Percentiles rank a stretch among this genome's conserved stretches.
These are phyloP conservation scores for Phymanthus crucifer DNA, from an alignment of 92 coral and sea anemone genomes.

Conservation along the genomic window DNA sequence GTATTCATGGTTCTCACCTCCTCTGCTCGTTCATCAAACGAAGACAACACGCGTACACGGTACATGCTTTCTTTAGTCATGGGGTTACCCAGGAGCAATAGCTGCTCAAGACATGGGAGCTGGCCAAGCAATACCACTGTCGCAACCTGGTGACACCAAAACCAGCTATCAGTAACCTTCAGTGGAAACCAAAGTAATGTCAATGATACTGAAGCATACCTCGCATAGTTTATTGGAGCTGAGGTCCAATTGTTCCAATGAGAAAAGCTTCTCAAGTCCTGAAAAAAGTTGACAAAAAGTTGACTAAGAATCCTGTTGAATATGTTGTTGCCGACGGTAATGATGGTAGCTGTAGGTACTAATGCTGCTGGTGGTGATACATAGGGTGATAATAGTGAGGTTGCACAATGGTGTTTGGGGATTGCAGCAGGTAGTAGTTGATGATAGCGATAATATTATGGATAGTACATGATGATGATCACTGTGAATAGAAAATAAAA, in stretches of 20 bases:
- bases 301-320: not conserved
- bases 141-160: slow-evolving; percentile 43
- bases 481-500: too few species aligned
- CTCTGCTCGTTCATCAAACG: slow-evolving; percentile 95
- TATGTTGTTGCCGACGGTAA: not conserved
- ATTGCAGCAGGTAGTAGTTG: not conserved
- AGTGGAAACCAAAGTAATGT: not conserved
- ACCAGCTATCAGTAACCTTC: not conserved
- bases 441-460: too few species aligned
- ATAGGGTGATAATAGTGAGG: not conserved
- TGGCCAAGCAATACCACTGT: slow-evolving; percentile 67
- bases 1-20: slow-evolving; percentile 49
- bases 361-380: too few species aligned
- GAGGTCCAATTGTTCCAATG: slow-evolving; percentile 73
- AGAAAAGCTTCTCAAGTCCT: slow-evolving; percentile 84
- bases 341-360: too few species aligned
- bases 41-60: slow-evolving; percentile 79
- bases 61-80: slow-evolving; percentile 77
- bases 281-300: slow-evolving; percentile 28
- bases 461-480: not conserved
- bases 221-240: slow-evolving; percentile 67
- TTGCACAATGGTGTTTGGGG: not conserved
- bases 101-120: slow-evolving; percentile 81
- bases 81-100: slow-evolving; percentile 74
- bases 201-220: slow-evolving; percentile 25